These are phyloP conservation scores for Hoplodrina blanda DNA, from an alignment of 2,888 invertebrate species.

Conservation along the genomic window DNA sequence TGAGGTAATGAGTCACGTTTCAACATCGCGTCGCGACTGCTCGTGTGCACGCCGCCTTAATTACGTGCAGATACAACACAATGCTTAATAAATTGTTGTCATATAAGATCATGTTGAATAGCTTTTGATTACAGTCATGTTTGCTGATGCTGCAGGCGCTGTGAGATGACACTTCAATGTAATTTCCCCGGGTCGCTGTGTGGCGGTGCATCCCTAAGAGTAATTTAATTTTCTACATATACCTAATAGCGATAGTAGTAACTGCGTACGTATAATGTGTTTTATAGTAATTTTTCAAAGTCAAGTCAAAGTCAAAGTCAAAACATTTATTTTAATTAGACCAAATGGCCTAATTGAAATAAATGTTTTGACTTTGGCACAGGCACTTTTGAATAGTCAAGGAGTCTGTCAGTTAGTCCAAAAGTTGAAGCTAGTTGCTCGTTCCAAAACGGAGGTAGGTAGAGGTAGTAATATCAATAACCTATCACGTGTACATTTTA, in stretches of 20 bases:
- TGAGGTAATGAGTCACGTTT: conserved; percentile 77
- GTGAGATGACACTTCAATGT: conserved; percentile 29
- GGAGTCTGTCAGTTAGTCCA: too few relatives aligned
- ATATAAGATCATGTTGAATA: conserved; percentile 56
- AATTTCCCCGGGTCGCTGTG: conserved; percentile 30
- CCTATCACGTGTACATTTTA: conserved; percentile 58
- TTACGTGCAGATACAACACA: conserved; percentile 70
- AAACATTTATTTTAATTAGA: too few relatives aligned
- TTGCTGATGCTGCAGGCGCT: conserved; percentile 25
- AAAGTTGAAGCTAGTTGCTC: too few relatives aligned
- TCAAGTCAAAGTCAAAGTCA: too few relatives aligned
- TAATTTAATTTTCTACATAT: conserved; percentile 42
- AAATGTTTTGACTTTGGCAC: too few relatives aligned
- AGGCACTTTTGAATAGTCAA: too few relatives aligned
- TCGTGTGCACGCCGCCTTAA: conserved; percentile 66
- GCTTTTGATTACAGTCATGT: conserved; percentile 42
- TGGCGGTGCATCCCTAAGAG: conserved; percentile 17
- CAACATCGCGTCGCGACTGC: conserved; percentile 45
- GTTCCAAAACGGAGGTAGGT: too few relatives aligned
- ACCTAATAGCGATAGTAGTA: conserved; percentile 27
- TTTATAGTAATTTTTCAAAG: too few relatives aligned
- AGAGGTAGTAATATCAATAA: conserved; percentile 42
- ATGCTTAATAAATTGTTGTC: conserved; percentile 68
- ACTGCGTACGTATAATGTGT: conserved; percentile 26
- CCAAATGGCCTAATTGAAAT: too few relatives aligned